phyloP scores from a whole-genome alignment of 2,113 vertebrate genomes.

The Pteronura brasiliensis region DNA sequence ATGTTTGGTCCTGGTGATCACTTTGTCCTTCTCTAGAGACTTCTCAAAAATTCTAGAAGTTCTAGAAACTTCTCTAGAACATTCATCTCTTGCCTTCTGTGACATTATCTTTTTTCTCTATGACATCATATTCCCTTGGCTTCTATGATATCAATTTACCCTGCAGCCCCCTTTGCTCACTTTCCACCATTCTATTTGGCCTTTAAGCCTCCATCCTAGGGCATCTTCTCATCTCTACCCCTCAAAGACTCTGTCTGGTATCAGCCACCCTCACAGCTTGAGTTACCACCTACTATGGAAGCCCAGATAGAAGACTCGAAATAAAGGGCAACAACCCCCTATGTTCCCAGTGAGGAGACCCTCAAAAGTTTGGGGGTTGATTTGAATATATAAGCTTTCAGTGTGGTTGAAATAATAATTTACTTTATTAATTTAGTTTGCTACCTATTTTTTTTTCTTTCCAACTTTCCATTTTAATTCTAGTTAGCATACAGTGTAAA shows the following conservation, averaged over 20 bases:
- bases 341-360: neutral
- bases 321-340: neutral
- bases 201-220: neutral
- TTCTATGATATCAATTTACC: neutral
- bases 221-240: neutral
- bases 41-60: neutral
- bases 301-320: neutral
- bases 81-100: neutral
- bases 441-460: too few relatives aligned
- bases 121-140: neutral
- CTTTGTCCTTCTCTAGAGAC: neutral
- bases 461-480: neutral
- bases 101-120: neutral
- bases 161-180: neutral
- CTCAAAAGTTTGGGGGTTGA: neutral
- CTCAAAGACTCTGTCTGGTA: neutral
- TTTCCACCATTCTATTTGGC: neutral
- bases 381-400: neutral
- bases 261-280: neutral
- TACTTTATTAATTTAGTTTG: neutral
- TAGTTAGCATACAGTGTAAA: neutral
- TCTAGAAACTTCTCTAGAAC: neutral
- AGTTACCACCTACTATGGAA: neutral
- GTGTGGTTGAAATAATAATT: neutral
- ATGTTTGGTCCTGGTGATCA: neutral